These are phyloP conservation scores for Coptotermes formosanus DNA, from an alignment of 1,140 invertebrate species.

Conservation along the genomic window DNA sequence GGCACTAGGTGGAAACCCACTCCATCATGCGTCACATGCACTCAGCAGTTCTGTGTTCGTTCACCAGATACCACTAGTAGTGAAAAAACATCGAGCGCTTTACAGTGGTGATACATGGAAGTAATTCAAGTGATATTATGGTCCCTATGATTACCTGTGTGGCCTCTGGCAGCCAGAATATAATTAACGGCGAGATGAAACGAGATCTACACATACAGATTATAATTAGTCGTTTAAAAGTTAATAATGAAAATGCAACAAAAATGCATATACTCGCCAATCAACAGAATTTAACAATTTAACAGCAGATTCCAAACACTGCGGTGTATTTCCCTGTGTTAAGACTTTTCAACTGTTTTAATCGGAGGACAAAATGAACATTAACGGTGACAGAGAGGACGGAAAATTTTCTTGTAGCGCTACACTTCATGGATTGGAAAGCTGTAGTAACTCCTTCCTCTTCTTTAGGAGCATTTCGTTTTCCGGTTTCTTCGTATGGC, in stretches of 20 bases:
- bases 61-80: conserved; percentile 9
- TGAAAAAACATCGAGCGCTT: not conserved
- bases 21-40: not conserved
- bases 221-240: conserved; percentile 6
- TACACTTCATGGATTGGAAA: too few relatives aligned
- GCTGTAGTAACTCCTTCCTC: too few relatives aligned
- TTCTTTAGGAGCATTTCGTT: too few relatives aligned
- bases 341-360: not conserved
- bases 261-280: not conserved
- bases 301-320: not conserved
- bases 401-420: too few relatives aligned
- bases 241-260: not conserved
- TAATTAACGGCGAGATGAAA: not conserved
- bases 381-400: too few relatives aligned
- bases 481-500: too few relatives aligned
- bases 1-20: conserved; percentile 8
- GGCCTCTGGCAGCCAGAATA: conserved; percentile 7
- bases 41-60: not conserved
- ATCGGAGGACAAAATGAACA: too few relatives aligned
- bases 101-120: not conserved
- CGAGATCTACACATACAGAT: not conserved
- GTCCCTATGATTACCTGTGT: not conserved
- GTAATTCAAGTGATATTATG: not conserved
- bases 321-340: not conserved
- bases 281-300: not conserved